Percentiles rank a stretch among this genome's conserved stretches.
Conservation (phyloP, 2,113 vertebrate genomes). For the Ochotona curzoniae region DNA sequence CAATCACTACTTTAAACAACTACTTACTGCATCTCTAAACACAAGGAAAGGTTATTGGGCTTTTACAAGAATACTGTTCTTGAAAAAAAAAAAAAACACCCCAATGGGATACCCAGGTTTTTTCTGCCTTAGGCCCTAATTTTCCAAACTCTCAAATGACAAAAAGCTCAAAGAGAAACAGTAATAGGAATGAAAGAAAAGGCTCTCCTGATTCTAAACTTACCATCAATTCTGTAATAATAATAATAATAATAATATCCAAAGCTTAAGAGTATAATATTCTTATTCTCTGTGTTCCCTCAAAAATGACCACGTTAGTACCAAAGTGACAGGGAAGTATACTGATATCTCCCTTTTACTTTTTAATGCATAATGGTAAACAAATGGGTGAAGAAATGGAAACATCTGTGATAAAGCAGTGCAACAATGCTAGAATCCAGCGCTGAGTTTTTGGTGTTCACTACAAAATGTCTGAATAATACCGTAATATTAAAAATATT, state of each 20-base stretch:
- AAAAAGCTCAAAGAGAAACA: conserved; percentile 19
- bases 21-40: not conserved
- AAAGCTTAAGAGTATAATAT: conserved; percentile 17
- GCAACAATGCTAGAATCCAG: not conserved
- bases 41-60: not conserved
- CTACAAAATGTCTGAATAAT: not conserved
- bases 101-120: conserved; percentile 5
- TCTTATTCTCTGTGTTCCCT: not conserved
- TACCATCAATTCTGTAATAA: conserved; percentile 34
- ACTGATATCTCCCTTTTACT: not conserved
- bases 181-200: conserved; percentile 24
- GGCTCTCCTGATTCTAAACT: conserved; percentile 32
- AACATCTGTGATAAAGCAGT: not conserved
- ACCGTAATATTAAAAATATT: not conserved
- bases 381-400: not conserved
- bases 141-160: conserved; percentile 55
- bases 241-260: conserved; percentile 41
- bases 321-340: not conserved
- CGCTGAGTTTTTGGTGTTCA: not conserved
- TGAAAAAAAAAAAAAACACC: not conserved
- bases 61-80: not conserved
- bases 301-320: conserved; percentile 8
- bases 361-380: not conserved
- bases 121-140: not conserved
- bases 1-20: conserved; percentile 13